Conservation (phyloP, 1,140 invertebrate species). For the Palaemon carinicauda region DNA sequence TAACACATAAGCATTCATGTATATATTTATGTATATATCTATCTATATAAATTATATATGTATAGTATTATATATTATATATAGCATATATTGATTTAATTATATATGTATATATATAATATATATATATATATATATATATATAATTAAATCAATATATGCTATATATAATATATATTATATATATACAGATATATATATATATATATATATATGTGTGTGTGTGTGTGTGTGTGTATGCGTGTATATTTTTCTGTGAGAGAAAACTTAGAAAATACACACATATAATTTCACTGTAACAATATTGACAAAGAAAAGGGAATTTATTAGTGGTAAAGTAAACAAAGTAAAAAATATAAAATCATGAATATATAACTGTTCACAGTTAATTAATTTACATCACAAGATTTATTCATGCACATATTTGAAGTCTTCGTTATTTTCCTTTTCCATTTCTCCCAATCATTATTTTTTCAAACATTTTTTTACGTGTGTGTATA, state of each 20-base stretch:
- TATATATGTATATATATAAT: not conserved
- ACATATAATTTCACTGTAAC: not conserved
- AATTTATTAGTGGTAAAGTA: too few species aligned
- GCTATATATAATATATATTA: not conserved
- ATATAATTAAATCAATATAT: too few species aligned
- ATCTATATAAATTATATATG: not conserved
- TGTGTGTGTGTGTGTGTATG: not conserved
- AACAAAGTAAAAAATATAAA: too few species aligned
- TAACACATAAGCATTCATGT: not conserved
- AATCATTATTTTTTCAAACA: not conserved
- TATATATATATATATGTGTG: conserved; percentile 28
- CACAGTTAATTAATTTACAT: too few species aligned
- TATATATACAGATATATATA: conserved; percentile 1
- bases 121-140: conserved; percentile 9
- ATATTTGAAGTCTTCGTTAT: not conserved
- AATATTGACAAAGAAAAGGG: too few species aligned
- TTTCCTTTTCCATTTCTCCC: not conserved
- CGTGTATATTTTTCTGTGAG: not conserved
- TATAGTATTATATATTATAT: not conserved
- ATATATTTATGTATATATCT: not conserved
- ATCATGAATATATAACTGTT: too few species aligned
- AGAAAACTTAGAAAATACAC: not conserved
- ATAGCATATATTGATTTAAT: not conserved
- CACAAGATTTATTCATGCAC: too few species aligned
- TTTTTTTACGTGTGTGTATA: not conserved